Evolutionary conservation across 1,140 invertebrate genomes (phyloP).

Genomic region (Apis cerana): DNA sequence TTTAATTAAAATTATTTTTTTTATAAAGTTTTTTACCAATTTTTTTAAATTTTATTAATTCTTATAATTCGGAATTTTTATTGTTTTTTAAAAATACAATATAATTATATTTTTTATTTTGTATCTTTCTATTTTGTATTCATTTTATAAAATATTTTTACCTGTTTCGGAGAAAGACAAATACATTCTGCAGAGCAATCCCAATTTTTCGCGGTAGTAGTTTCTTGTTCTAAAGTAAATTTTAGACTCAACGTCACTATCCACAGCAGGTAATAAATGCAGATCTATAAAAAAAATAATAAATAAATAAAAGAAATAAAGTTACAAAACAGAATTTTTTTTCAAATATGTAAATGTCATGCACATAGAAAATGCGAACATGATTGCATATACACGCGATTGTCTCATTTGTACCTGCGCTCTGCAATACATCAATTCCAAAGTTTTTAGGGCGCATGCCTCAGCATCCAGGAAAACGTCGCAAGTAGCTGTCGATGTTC

Average conservation of each 20-base stretch:
- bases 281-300: constrained; percentile 64
- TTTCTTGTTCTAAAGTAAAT: constrained; percentile 64
- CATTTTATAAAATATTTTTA: constrained; percentile 70
- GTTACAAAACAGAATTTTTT: neutral
- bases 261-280: constrained; percentile 74
- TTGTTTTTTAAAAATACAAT: neutral
- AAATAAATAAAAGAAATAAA: neutral
- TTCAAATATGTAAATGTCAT: constrained; percentile 2
- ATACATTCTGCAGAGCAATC: constrained; percentile 88
- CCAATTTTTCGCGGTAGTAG: constrained; percentile 58
- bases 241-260: constrained; percentile 67
- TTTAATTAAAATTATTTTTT: too few relatives aligned
- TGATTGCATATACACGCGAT: neutral
- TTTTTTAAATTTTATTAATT: too few relatives aligned
- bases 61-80: neutral
- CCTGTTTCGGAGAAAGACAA: constrained; percentile 90
- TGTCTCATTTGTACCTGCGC: constrained; percentile 76
- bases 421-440: constrained; percentile 80
- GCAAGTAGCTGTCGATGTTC: constrained; percentile 35
- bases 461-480: constrained; percentile 73
- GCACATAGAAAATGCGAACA: neutral
- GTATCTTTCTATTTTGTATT: neutral
- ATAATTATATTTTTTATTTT: neutral
- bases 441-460: constrained; percentile 79
- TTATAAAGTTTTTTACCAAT: neutral